phyloP scores from a whole-genome alignment of 2,113 vertebrate genomes.

The Pseudonaja textilis region DNA sequence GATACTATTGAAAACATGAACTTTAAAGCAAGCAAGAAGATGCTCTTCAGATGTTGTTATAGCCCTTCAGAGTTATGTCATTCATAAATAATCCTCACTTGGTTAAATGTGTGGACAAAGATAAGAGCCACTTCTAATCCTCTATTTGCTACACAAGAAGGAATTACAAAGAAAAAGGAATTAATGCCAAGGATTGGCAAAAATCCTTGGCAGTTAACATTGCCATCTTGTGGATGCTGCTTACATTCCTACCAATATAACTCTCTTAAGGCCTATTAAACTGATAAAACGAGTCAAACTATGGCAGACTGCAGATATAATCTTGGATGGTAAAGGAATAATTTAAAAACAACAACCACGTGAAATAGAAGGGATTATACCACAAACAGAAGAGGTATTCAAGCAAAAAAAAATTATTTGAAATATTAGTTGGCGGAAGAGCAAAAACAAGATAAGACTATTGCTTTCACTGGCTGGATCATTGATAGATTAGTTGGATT shows the following conservation, averaged over 20 bases:
- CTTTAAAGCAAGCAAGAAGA: constrained; percentile 9
- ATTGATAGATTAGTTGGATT: neutral
- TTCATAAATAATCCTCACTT: constrained; percentile 19
- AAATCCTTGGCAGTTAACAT: constrained; percentile 32
- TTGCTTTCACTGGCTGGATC: neutral
- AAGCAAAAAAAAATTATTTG: neutral
- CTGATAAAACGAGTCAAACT: neutral
- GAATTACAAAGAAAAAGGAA: constrained; percentile 39
- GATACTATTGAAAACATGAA: constrained; percentile 22
- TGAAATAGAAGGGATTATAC: neutral
- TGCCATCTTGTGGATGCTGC: neutral
- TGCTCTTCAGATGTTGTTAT: constrained; percentile 4
- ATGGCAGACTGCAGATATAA: neutral
- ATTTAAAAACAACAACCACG: neutral
- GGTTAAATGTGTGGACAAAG: constrained; percentile 40
- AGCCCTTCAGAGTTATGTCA: constrained; percentile 20
- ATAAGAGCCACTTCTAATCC: constrained; percentile 48
- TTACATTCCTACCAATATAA: neutral
- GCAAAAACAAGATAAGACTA: neutral
- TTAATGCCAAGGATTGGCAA: constrained; percentile 26
- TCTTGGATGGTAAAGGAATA: neutral
- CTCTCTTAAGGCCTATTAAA: neutral
- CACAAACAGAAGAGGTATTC: neutral
- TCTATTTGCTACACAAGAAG: constrained; percentile 44
- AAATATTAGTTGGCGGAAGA: neutral